These are phyloP conservation scores for Picathartes gymnocephalus DNA, from an alignment of 2,113 vertebrate species.

Conservation along the genomic window DNA sequence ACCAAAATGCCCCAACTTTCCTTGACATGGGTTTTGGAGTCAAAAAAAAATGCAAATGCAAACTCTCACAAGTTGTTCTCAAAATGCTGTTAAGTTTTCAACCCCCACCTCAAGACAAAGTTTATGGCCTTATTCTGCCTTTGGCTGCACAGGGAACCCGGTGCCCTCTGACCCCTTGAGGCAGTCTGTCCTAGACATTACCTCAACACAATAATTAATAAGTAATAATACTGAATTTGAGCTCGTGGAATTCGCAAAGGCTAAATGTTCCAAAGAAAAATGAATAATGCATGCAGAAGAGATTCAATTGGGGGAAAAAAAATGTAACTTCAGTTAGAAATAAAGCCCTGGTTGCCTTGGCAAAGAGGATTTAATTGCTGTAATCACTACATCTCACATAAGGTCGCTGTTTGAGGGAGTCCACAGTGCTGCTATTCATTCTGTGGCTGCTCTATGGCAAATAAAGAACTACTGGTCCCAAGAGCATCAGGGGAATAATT, in stretches of 20 bases:
- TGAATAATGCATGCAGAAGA: conserved; percentile 44
- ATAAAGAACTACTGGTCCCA: conserved; percentile 28
- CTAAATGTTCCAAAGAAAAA: conserved; percentile 35
- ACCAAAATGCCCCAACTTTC: background rate
- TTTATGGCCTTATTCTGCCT: background rate
- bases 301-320: background rate
- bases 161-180: background rate
- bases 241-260: background rate
- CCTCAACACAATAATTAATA: conserved; percentile 36
- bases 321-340: conserved; percentile 20
- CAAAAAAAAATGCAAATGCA: background rate
- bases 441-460: conserved; percentile 9
- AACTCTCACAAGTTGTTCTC: background rate
- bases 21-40: background rate
- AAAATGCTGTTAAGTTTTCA: background rate
- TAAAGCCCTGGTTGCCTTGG: conserved; percentile 53
- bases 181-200: background rate
- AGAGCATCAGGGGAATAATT: background rate
- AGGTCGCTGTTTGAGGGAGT: conserved; percentile 46
- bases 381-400: conserved; percentile 46
- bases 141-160: background rate
- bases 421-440: conserved; percentile 27
- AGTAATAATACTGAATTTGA: conserved; percentile 2
- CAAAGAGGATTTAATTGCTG: conserved; percentile 54
- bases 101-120: background rate